A percentile compares a stretch with the other conserved stretches of the same genome.
These are phyloP conservation scores for Meandrina meandrites DNA, from an alignment of 92 coral and sea anemone genomes.

Conservation along the genomic window DNA sequence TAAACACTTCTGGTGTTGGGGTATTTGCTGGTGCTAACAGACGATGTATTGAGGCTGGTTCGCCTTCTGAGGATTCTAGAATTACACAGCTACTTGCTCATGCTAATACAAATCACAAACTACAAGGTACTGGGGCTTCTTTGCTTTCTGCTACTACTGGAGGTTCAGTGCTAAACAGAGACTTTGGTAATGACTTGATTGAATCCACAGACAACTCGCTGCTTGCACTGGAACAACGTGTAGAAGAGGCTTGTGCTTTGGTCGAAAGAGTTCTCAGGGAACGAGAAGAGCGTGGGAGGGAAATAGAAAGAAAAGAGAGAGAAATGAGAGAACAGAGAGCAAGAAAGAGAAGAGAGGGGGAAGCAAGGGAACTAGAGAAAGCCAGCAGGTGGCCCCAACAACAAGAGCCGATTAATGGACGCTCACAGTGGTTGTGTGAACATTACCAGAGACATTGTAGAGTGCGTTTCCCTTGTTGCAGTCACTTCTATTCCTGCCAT, in stretches of 20 bases:
- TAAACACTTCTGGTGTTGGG: background rate
- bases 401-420: constrained; percentile 2
- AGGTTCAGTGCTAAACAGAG: constrained; percentile 5
- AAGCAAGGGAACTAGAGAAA: background rate
- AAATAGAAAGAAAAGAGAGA: constrained; percentile 2
- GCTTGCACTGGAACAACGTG: constrained; percentile 18
- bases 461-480: too few relatives aligned
- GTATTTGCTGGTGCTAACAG: background rate
- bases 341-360: background rate
- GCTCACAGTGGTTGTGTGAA: too few relatives aligned
- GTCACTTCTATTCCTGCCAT: too few relatives aligned
- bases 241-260: constrained; percentile 41
- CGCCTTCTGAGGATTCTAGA: background rate
- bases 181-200: background rate
- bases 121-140: background rate
- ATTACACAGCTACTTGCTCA: background rate
- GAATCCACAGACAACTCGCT: constrained; percentile 5
- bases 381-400: constrained; percentile 17
- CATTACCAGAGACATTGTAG: too few relatives aligned
- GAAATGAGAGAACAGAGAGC: constrained; percentile 1
- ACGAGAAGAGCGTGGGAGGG: constrained; percentile 23
- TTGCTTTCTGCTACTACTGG: background rate
- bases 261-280: constrained; percentile 32
- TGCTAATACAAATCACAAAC: background rate
- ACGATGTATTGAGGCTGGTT: background rate